Evolutionary conservation across 2,888 invertebrate species (phyloP), one percentile per base, ranked within the genome.

Genomic region (Latrodectus elegans): DNA sequence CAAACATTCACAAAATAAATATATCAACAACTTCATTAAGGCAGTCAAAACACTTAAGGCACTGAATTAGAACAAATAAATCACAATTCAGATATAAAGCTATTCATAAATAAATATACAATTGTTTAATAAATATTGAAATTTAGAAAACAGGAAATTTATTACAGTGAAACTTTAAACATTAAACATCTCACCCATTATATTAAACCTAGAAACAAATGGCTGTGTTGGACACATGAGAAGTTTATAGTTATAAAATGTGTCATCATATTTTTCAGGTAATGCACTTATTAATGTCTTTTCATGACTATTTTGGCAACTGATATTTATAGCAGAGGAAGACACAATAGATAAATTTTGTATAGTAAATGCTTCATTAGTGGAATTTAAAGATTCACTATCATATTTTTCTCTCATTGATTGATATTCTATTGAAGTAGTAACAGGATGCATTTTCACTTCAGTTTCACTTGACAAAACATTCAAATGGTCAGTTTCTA

Each of bases 171-270:
- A 38, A 38, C 1, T 38, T 38, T 38, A 38, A 38, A 79, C 81
- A 83, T 89, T 86, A 52, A 94, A 95, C 93, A 96, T 95, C 93
- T 97, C 96, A 0, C 97, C 96, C 88, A 95, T 94, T 89, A 96
- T 93, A 17, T 96, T 95, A 92, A 96, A 94, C 91, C 95, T 94
- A 92, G 95, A 95, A 88, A 96, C 92, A 92, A 96, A 97, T 17
- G 96, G 95, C 84, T 96, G 96, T 2, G 96, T 95, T 77, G 95
- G 95, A 90, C 97, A 97, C 73, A 95, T 94, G 83, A 97, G 93
- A 15, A 95, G 91, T 88, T 95, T 94, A 92, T 95, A 96, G 91
- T 94, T 94, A 71, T 65, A 70, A 88, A 76, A 67, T 49, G 82
- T 75, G 51, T 79, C 26, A 80, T 72, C 79, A 83, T 78, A 70